Evolutionary conservation across 2,797 vertebrate species (phyloP).

Genomic region (Leuciscus waleckii): DNA sequence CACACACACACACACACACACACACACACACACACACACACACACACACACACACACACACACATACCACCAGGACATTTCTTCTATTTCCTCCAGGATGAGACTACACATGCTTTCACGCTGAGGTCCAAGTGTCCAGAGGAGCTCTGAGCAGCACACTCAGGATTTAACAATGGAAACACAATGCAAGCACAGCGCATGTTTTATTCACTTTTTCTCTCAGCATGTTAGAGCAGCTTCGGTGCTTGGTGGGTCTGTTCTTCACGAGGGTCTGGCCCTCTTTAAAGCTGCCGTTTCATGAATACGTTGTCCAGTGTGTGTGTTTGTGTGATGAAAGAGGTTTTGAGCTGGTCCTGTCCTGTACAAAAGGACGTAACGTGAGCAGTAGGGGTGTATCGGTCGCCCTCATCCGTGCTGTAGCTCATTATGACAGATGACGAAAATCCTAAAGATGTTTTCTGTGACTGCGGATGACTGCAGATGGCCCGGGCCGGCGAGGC

Average conservation of each 20-base stretch:
- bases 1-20: no score
- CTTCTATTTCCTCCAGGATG: background rate
- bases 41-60: background rate
- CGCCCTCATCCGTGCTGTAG: background rate
- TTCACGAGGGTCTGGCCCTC: no score
- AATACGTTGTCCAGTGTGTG: background rate
- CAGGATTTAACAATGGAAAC: constrained; percentile 50
- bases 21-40: no score
- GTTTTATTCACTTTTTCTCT: constrained; percentile 73
- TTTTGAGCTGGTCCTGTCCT: background rate
- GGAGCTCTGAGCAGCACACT: background rate
- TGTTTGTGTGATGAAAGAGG: background rate
- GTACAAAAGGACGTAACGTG: background rate
- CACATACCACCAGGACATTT: background rate
- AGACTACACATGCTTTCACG: background rate
- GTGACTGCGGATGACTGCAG: constrained; percentile 4
- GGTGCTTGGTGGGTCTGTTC: constrained; percentile 4
- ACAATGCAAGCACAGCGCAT: constrained; percentile 69
- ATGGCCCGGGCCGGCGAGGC: background rate
- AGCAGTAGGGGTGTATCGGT: background rate
- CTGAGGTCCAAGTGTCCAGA: background rate
- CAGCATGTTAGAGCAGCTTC: constrained; percentile 66
- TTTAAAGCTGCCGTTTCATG: background rate
- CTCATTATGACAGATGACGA: constrained; percentile 3
- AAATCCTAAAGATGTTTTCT: constrained; percentile 35